These are phyloP conservation scores for Scaptomyza pallida DNA, from an alignment of 1,140 invertebrate species.

Conservation along the genomic window DNA sequence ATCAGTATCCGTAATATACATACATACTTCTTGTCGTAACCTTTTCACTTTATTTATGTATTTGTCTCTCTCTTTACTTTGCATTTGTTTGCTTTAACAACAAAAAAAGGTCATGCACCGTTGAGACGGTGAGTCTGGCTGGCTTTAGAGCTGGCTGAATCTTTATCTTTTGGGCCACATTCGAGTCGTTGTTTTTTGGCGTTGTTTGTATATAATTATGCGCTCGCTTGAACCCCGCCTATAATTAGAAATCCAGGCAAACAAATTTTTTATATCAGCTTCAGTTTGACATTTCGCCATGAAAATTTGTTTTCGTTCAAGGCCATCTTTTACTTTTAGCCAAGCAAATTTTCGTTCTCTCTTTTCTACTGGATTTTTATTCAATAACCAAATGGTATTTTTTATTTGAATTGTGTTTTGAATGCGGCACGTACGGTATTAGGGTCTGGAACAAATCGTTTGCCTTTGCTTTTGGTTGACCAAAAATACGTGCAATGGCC, in stretches of 20 bases:
- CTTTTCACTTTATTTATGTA: too few relatives aligned
- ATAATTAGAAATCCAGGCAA: slow-evolving; percentile 68
- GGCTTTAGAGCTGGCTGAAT: too few relatives aligned
- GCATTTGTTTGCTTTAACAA: slow-evolving; percentile 18
- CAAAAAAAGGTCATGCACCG: slow-evolving; percentile 66
- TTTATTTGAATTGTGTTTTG: slow-evolving; percentile 56
- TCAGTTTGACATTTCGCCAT: slow-evolving; percentile 27
- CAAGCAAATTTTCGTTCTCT: background rate
- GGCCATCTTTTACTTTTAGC: too few relatives aligned
- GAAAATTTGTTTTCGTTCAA: background rate
- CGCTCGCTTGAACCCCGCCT: slow-evolving; percentile 53
- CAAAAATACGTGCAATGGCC: slow-evolving; percentile 48
- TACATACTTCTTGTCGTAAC: background rate
- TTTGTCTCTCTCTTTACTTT: slow-evolving; percentile 22
- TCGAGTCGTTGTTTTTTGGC: slow-evolving; percentile 24
- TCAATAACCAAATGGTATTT: slow-evolving; percentile 46
- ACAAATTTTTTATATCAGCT: slow-evolving; percentile 52
- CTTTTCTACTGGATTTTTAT: background rate
- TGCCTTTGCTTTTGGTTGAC: slow-evolving; percentile 39
- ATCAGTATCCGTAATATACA: too few relatives aligned
- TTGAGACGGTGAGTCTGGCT: background rate
- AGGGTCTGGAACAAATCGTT: slow-evolving; percentile 41
- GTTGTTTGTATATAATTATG: slow-evolving; percentile 80
- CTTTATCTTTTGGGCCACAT: slow-evolving; percentile 39
- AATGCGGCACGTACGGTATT: slow-evolving; percentile 60